Percentiles rank a stretch among this genome's conserved stretches.
Conservation (phyloP, 2,888 invertebrate species). For the Monoplex corrugatus region DNA sequence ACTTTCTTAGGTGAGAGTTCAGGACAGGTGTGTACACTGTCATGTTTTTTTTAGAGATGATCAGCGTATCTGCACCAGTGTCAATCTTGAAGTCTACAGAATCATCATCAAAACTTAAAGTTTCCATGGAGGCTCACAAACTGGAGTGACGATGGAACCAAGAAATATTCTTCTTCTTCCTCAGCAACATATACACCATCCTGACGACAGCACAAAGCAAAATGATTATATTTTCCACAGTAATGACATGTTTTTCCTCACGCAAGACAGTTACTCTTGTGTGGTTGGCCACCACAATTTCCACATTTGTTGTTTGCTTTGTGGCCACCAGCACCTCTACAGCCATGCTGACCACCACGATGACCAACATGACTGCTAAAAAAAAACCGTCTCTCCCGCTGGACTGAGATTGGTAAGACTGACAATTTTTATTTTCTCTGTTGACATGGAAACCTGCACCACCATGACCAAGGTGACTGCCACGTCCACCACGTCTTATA, state of each 20-base stretch:
- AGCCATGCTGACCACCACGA: not conserved
- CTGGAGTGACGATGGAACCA: not conserved
- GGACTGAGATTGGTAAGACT: no score
- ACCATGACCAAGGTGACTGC: not conserved
- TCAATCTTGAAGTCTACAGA: conserved; percentile 2
- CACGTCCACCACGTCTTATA: not conserved
- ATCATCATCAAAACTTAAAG: not conserved
- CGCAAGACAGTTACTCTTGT: not conserved
- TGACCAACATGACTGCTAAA: not conserved
- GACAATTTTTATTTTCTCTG: not conserved
- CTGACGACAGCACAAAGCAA: not conserved
- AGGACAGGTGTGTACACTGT: not conserved
- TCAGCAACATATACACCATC: conserved; percentile 2
- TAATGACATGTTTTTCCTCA: not conserved
- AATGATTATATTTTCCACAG: conserved; percentile 10
- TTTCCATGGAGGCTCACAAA: conserved; percentile 1
- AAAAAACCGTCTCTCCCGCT: not conserved
- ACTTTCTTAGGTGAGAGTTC: not conserved
- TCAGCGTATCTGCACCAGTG: not conserved
- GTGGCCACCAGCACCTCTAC: not conserved
- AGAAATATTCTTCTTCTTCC: not conserved
- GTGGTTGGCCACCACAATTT: not conserved
- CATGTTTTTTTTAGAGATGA: not conserved
- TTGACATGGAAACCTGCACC: not conserved
- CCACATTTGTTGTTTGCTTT: conserved; percentile 11